These are phyloP conservation scores for Dryobates pubescens DNA, from an alignment of 2,797 vertebrate genomes.

Conservation along the genomic window DNA sequence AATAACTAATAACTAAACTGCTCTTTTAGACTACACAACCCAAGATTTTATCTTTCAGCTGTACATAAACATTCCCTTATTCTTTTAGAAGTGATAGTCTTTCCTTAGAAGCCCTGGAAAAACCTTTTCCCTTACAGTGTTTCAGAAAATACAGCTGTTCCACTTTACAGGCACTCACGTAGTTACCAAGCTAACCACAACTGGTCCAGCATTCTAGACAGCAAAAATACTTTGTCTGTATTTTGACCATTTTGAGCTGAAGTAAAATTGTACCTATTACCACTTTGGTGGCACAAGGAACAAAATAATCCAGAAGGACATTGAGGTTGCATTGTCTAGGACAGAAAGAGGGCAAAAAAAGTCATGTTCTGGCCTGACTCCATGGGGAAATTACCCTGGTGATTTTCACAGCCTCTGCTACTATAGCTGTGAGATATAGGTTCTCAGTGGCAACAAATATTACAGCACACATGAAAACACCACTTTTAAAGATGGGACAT, in stretches of 20 bases:
- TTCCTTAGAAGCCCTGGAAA: neutral
- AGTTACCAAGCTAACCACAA: neutral
- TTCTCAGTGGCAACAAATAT: neutral
- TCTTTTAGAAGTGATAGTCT: neutral
- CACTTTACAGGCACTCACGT: neutral
- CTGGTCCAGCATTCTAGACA: neutral
- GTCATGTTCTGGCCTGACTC: neutral
- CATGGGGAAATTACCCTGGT: accelerated
- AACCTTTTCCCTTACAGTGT: neutral
- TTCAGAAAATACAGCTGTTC: neutral
- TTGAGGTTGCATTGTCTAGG: neutral
- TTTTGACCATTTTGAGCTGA: neutral
- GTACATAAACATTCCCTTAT: neutral
- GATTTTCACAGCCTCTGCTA: neutral
- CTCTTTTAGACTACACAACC: neutral
- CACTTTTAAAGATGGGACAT: neutral
- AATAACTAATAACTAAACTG: neutral
- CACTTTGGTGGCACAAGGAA: neutral
- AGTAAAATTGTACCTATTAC: neutral
- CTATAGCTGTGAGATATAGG: neutral
- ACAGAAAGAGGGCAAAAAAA: neutral
- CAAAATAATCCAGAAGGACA: neutral
- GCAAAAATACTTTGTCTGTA: neutral
- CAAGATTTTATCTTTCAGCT: neutral
- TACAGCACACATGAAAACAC: neutral